These are phyloP conservation scores for Typhlichthys subterraneus DNA, from an alignment of 2,797 vertebrate species.

Conservation along the genomic window DNA sequence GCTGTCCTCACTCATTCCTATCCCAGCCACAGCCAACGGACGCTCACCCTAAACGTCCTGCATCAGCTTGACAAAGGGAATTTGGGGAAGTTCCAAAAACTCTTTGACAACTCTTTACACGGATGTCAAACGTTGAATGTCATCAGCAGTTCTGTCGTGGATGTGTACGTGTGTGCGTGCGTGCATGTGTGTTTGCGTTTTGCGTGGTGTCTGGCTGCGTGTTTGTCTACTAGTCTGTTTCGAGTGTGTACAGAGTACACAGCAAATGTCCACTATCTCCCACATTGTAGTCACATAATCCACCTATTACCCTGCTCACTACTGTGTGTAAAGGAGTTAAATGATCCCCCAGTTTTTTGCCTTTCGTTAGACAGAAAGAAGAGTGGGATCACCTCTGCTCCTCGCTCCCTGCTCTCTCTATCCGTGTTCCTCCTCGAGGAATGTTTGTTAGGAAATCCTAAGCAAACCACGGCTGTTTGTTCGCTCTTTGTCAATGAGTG, in stretches of 20 bases:
- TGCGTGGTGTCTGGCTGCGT: not conserved
- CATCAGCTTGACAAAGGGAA: too few relatives aligned
- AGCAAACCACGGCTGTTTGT: slow-evolving; percentile 83
- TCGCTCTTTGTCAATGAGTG: slow-evolving; percentile 79
- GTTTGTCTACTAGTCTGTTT: not conserved
- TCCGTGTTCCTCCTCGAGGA: slow-evolving; percentile 51
- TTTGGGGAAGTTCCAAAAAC: too few relatives aligned
- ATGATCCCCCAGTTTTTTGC: slow-evolving; percentile 16
- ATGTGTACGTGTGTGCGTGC: slow-evolving; percentile 1
- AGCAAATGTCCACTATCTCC: not conserved
- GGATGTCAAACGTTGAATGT: too few relatives aligned
- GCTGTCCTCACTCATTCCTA: too few relatives aligned
- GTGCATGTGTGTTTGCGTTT: not conserved
- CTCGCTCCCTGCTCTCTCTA: slow-evolving; percentile 34
- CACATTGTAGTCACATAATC: not conserved
- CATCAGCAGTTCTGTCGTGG: not conserved
- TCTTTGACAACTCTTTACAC: too few relatives aligned
- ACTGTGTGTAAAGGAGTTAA: slow-evolving; percentile 8
- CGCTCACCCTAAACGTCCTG: too few relatives aligned
- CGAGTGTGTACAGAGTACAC: not conserved
- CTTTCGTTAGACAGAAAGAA: slow-evolving; percentile 15
- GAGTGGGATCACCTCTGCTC: slow-evolving; percentile 28
- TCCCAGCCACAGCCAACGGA: too few relatives aligned
- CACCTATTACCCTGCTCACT: not conserved
- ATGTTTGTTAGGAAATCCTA: slow-evolving; percentile 86